Evolutionary conservation across 53 echinoderm and acorn worm species (phyloP).

Genomic region (Antedon mediterranea): DNA sequence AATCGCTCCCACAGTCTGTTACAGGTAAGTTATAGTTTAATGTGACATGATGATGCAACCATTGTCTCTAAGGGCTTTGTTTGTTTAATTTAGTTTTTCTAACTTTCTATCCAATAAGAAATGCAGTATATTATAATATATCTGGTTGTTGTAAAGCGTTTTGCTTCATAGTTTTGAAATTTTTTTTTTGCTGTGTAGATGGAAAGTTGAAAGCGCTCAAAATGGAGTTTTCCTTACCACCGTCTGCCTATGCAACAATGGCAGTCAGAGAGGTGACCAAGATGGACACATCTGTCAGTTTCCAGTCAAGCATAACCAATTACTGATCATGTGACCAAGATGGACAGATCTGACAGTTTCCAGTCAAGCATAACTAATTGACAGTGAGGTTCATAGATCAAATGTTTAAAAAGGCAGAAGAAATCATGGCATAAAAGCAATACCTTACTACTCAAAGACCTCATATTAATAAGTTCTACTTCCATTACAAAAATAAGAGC

Average conservation of each 20-base stretch:
- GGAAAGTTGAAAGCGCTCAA: conserved; percentile 49
- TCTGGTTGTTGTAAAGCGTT: neutral
- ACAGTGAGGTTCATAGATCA: too few species aligned
- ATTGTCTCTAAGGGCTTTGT: too few species aligned
- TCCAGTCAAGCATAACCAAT: conserved; percentile 27
- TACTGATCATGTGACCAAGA: conserved; percentile 37
- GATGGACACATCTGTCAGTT: conserved; percentile 59
- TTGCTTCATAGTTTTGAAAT: neutral
- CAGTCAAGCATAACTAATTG: too few species aligned
- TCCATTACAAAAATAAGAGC: too few species aligned
- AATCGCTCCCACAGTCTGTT: conserved; percentile 11
- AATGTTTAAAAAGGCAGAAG: too few species aligned
- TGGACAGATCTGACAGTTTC: conserved; percentile 61
- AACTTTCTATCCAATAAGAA: too few species aligned
- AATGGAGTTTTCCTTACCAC: conserved; percentile 63
- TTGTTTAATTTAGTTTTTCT: too few species aligned
- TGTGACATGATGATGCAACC: too few species aligned
- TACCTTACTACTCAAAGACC: too few species aligned
- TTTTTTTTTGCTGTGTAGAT: conserved; percentile 34
- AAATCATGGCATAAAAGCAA: too few species aligned
- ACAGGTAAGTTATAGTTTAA: conserved; percentile 18
- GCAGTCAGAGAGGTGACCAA: conserved; percentile 84
- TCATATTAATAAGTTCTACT: too few species aligned
- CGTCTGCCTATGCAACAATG: conserved; percentile 91
- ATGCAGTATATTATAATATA: too few species aligned